Evolutionary conservation across 2,113 vertebrate species (phyloP), one percentile per base, ranked within the genome.

Genomic region (Catharus minimus): DNA sequence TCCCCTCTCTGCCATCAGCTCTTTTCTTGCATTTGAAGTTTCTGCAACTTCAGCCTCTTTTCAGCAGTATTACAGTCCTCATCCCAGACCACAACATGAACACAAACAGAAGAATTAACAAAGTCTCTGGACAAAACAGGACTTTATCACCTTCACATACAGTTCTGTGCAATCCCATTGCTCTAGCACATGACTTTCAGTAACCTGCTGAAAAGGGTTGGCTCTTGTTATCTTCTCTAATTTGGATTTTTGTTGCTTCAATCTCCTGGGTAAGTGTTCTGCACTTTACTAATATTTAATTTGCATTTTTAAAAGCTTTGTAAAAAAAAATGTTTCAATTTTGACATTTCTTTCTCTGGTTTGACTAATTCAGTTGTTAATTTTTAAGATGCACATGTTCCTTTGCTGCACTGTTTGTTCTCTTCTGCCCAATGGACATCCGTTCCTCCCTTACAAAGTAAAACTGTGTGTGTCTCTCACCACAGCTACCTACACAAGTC

Each of bases 121-220:
- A 64, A 36, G 61, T 82, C 14, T 78, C 62, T 52, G 26, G 28
- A 80, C 28, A 71, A 43, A 82, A 44, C 21, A 24, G 12, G 15
- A 27, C 32, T 36, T 41, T 46, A 5, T 16, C 26, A 32, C 46
- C 28, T 56, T 68, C 11, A 7, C 3, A 2, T 10, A 26, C 13
- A 20, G 44, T 46, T 71, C 68, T 44, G 4, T 2, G 36, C 38
- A 43, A 39, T 9, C 43, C 33, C 19, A 32, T 32, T 24, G 24
- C 33, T 28, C 39, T 21, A 47, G 26, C 14, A 23, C 1, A 10
- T 5, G 13, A 30, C 21, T 44, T 90, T 24, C 44, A 67, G 38
- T 43, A 44, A 55, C 1, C 5, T 0, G 1, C 30, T 4, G 0
- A 19, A 56, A 52, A 57, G 18, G 23, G 32, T 20, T 68, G 20